phyloP scores from a whole-genome alignment of 2,797 vertebrate genomes.

The Argyrosomus regius region DNA sequence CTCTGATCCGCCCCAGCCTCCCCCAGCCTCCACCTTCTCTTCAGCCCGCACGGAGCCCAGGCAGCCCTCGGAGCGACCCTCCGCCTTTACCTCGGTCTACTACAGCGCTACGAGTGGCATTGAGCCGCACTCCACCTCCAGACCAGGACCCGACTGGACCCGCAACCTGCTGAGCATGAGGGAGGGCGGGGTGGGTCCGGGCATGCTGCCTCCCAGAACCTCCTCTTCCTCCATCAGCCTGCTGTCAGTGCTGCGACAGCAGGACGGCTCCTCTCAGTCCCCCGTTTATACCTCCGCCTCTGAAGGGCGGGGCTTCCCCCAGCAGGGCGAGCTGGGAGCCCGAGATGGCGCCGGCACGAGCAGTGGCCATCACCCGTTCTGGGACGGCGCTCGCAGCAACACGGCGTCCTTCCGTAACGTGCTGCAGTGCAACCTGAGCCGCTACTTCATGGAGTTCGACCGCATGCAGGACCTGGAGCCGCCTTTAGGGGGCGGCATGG shows the following conservation, averaged over 20 bases:
- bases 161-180: conserved; percentile 92
- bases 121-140: conserved; percentile 74
- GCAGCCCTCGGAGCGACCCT: conserved; percentile 91
- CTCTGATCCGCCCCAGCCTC: conserved; percentile 81
- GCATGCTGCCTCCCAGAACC: conserved; percentile 94
- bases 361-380: conserved; percentile 87
- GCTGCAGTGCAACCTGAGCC: conserved; percentile 96
- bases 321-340: conserved; percentile 81
- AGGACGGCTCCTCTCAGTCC: conserved; percentile 92
- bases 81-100: conserved; percentile 98
- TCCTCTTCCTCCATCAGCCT: conserved; percentile 96
- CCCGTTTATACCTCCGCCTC: conserved; percentile 97
- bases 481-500: conserved; percentile 80
- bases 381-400: conserved; percentile 86
- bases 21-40: conserved; percentile 90
- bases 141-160: conserved; percentile 87
- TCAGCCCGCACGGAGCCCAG: conserved; percentile 94
- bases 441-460: conserved; percentile 98
- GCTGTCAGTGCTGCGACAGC: conserved; percentile 93
- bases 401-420: conserved; percentile 92
- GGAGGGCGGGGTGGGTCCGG: conserved; percentile 81
- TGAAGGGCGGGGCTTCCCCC: conserved; percentile 92
- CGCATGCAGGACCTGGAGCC: conserved; percentile 96
- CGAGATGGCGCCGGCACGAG: conserved; percentile 85
- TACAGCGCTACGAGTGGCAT: conserved; percentile 86